Evolutionary conservation across 2,113 vertebrate species (phyloP).

Genomic region (Seriola quinqueradiata): DNA sequence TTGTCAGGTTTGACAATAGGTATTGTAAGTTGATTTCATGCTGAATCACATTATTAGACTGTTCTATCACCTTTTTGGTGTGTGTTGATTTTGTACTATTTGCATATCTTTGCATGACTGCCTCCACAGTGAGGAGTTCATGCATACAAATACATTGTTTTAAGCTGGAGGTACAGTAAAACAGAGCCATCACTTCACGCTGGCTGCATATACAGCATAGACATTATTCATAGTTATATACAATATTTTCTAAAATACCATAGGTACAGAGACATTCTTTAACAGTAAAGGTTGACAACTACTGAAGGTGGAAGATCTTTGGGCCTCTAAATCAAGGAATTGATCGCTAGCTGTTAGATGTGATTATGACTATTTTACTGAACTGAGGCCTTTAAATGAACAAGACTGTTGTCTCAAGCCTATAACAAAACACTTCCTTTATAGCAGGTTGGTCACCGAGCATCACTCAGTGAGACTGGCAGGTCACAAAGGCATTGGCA

Average conservation of each 20-base stretch:
- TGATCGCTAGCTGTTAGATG: slow-evolving; percentile 1
- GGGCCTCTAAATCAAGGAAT: slow-evolving; percentile 21
- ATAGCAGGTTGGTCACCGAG: slow-evolving; percentile 29
- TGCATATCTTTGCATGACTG: slow-evolving; percentile 34
- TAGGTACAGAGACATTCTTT: slow-evolving; percentile 42
- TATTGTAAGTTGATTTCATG: slow-evolving; percentile 53
- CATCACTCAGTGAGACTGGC: slow-evolving; percentile 45
- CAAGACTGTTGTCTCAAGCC: background rate
- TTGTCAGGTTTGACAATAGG: slow-evolving; percentile 58
- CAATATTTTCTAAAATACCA: slow-evolving; percentile 35
- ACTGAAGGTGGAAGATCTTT: slow-evolving; percentile 21
- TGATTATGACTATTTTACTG: background rate
- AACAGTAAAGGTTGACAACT: slow-evolving; percentile 22
- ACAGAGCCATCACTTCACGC: slow-evolving; percentile 57
- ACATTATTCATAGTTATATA: slow-evolving; percentile 26
- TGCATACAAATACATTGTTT: slow-evolving; percentile 47
- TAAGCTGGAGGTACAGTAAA: slow-evolving; percentile 58
- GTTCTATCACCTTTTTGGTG: slow-evolving; percentile 21
- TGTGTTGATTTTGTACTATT: slow-evolving; percentile 4
- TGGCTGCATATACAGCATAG: slow-evolving; percentile 53
- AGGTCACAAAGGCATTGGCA: slow-evolving; percentile 66
- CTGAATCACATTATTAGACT: slow-evolving; percentile 34
- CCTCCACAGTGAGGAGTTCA: slow-evolving; percentile 38
- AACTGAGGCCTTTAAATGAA: background rate
- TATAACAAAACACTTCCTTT: slow-evolving; percentile 10